These are phyloP conservation scores for Tiliqua scincoides DNA, from an alignment of 2,113 vertebrate species.

Conservation along the genomic window DNA sequence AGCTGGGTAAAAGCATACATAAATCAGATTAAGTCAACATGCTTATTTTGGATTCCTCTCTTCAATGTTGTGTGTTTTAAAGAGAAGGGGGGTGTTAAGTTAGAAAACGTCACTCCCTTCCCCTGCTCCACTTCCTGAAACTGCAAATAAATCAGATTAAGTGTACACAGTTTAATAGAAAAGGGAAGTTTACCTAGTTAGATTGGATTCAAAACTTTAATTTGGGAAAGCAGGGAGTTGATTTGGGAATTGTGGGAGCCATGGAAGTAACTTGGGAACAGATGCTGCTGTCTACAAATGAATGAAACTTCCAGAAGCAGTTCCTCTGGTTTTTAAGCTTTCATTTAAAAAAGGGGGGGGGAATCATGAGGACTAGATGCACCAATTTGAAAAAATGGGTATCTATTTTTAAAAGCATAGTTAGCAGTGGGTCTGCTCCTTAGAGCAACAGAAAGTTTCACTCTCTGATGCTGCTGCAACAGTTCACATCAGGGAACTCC, in stretches of 20 bases:
- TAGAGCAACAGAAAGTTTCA: not conserved
- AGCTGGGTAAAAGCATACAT: not conserved
- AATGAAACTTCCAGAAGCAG: not conserved
- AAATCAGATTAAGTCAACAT: not conserved
- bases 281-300: not conserved
- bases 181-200: not conserved
- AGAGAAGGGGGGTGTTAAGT: not conserved
- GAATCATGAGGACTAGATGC: not conserved
- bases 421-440: not conserved
- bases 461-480: rapidly evolving
- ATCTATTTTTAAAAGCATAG: not conserved
- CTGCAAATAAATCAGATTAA: not conserved
- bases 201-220: not conserved
- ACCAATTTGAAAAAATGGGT: not conserved
- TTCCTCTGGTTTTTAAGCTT: not conserved
- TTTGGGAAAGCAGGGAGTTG: not conserved
- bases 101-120: not conserved
- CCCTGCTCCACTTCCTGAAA: not conserved
- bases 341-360: not conserved
- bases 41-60: too few species aligned
- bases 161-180: not conserved
- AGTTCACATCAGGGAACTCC: not conserved
- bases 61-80: not conserved
- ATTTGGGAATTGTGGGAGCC: not conserved
- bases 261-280: not conserved